Evolutionary conservation across 2,888 invertebrate genomes (phyloP).

Genomic region (Andricus curvator): DNA sequence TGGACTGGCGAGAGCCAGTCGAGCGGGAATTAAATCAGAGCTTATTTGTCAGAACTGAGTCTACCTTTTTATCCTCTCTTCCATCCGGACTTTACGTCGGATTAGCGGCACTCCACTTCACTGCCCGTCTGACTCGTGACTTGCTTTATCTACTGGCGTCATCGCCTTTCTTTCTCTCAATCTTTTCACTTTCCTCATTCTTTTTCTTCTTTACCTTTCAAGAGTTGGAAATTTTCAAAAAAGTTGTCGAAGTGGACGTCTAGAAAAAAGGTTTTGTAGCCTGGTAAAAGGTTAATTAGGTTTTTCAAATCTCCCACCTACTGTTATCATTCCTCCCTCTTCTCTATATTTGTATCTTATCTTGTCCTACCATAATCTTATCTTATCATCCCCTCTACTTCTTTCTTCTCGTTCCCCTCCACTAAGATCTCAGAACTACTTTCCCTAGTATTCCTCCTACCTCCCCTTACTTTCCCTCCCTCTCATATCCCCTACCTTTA

Average conservation of each 20-base stretch:
- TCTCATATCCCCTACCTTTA: no score
- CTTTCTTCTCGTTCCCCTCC: no score
- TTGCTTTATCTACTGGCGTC: slow-evolving; percentile 36
- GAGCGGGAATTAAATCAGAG: slow-evolving; percentile 71
- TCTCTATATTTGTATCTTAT: no score
- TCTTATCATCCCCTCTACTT: no score
- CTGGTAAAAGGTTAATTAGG: no score
- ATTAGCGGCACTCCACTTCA: slow-evolving; percentile 54
- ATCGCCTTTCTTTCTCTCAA: neutral
- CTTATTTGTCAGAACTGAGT: slow-evolving; percentile 67
- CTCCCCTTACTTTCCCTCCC: no score
- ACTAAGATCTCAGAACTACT: no score
- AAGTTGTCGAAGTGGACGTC: neutral
- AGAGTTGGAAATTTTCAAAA: neutral
- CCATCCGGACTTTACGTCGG: slow-evolving; percentile 52
- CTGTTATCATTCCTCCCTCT: no score
- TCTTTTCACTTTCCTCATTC: neutral
- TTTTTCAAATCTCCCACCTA: no score
- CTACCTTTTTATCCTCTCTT: slow-evolving; percentile 53
- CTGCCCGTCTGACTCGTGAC: slow-evolving; percentile 55
- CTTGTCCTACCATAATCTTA: no score
- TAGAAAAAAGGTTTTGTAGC: no score
- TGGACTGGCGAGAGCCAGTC: slow-evolving; percentile 59
- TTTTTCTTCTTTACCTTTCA: neutral
- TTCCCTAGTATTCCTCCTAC: no score